A percentile compares a stretch with the other conserved stretches of the same genome.
These are phyloP conservation scores for Manis javanica DNA, from an alignment of 2,797 vertebrate species.

Conservation along the genomic window DNA sequence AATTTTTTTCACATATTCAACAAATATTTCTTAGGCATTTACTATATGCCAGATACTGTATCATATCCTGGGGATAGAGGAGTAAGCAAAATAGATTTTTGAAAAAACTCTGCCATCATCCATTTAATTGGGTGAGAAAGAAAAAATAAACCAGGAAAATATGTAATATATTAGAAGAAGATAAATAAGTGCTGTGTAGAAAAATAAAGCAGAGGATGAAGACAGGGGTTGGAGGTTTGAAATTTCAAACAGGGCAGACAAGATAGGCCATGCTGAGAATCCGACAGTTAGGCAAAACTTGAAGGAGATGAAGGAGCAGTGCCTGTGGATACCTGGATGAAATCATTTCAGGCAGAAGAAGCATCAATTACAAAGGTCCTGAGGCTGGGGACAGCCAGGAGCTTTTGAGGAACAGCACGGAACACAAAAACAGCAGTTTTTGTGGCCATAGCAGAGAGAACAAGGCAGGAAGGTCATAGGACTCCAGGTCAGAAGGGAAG, in stretches of 20 bases:
- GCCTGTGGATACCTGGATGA: not conserved
- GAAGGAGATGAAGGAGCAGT: not conserved
- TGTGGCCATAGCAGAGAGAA: not conserved
- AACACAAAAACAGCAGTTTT: not conserved
- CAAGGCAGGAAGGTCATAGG: not conserved
- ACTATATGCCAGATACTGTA: not conserved
- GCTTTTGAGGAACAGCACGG: not conserved
- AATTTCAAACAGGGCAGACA: not conserved
- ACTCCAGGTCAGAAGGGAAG: not conserved
- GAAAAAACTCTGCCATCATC: not conserved
- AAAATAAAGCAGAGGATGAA: not conserved
- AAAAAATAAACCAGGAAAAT: constrained; percentile 4
- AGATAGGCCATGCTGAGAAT: not conserved
- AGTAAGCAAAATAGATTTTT: not conserved
- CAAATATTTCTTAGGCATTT: not conserved
- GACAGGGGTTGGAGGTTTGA: not conserved
- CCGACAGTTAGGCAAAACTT: not conserved
- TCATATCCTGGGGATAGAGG: not conserved
- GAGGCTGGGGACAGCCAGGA: not conserved
- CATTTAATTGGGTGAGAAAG: not conserved
- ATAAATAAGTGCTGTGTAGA: not conserved
- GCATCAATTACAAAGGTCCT: not conserved
- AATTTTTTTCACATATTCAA: not conserved
- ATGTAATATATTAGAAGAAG: not conserved
- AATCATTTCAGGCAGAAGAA: not conserved